Conservation (phyloP, 2,888 invertebrate species). For the Phortica okadai region DNA sequence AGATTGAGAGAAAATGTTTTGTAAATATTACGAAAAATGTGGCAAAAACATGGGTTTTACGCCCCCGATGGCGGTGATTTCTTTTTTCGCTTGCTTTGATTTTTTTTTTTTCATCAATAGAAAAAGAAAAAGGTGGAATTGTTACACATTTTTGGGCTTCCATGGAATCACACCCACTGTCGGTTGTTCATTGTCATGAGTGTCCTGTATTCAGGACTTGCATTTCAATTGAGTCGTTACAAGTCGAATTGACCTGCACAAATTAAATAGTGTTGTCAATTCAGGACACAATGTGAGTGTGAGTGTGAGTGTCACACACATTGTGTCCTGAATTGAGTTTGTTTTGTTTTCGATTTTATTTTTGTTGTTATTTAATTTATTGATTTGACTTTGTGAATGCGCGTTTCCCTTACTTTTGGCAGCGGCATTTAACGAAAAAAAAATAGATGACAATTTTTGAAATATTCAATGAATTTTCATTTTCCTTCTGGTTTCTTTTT, state of each 20-base stretch:
- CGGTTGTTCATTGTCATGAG: not conserved
- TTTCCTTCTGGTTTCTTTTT: not conserved
- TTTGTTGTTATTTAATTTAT: not conserved
- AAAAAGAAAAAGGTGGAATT: not conserved
- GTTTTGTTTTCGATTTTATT: not conserved
- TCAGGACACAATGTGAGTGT: not conserved
- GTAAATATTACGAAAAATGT: constrained; percentile 15
- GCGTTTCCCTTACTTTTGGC: not conserved
- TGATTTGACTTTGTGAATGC: not conserved
- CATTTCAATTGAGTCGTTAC: not conserved
- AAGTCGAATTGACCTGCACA: not conserved
- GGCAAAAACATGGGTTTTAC: not conserved
- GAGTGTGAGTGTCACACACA: not conserved
- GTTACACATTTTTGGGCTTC: not conserved
- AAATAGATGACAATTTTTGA: constrained; percentile 10
- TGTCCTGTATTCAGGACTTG: not conserved
- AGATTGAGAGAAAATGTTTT: not conserved
- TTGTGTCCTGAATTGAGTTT: not conserved
- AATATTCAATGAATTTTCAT: not conserved
- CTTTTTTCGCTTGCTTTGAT: too few species aligned
- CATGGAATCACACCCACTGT: constrained; percentile 22
- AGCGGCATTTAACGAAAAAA: not conserved
- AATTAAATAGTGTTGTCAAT: constrained; percentile 8
- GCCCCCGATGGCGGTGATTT: not conserved
- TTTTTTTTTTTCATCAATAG: not conserved